Percentiles rank a stretch among this genome's conserved stretches.
Conservation (phyloP, 2,113 vertebrate genomes). For the Halcyon malimbica region DNA sequence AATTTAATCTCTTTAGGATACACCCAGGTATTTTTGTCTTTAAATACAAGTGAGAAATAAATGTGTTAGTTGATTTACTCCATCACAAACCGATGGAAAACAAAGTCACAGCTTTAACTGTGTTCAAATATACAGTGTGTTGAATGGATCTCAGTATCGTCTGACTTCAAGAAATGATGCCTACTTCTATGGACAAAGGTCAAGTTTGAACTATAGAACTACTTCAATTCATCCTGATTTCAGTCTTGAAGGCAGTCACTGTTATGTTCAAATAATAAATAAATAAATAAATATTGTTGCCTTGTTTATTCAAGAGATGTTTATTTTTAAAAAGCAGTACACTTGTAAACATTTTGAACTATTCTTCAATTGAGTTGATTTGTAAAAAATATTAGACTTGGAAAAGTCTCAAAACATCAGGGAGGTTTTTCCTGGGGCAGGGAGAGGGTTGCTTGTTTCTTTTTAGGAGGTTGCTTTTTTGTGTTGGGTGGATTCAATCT, state of each 20-base stretch:
- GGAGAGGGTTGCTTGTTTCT: fast-evolving
- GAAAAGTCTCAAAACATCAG: background rate
- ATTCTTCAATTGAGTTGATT: background rate
- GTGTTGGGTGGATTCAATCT: background rate
- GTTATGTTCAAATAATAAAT: background rate
- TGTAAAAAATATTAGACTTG: background rate
- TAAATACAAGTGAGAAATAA: background rate
- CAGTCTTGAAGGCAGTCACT: background rate
- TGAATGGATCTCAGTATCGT: background rate
- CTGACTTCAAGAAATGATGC: background rate
- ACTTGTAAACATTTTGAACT: background rate
- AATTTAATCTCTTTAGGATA: background rate
- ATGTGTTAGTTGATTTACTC: background rate
- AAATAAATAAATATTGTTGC: background rate
- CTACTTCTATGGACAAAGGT: background rate
- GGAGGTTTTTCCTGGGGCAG: background rate
- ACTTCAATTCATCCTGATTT: background rate
- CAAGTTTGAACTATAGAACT: background rate
- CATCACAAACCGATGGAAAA: background rate
- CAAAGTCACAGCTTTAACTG: background rate
- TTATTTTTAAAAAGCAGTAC: background rate
- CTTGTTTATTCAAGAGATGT: background rate
- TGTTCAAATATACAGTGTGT: background rate
- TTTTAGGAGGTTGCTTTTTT: background rate
- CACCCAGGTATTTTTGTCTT: background rate